Base-by-base conservation (phyloP, 2,888 invertebrate species). In the Drosophila picticornis region DNA sequence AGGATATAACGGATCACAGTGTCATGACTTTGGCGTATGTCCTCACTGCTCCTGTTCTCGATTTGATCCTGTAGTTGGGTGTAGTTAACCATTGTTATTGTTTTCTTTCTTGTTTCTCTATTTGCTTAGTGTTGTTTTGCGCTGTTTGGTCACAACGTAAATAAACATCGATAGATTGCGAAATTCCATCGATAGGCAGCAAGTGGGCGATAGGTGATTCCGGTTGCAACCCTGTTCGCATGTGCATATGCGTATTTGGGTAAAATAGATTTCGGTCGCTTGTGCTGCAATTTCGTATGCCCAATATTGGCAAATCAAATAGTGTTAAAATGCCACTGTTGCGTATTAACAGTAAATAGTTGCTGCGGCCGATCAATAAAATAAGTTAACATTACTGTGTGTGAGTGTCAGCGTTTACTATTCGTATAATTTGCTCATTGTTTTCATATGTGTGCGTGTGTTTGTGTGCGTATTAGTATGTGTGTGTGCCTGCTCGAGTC, bases 181-280 rank as follows among this genome's bases (percentile, higher is more conserved):
- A 57, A 46, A 52, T 60, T 40, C 27, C 27, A 67, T 61, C 77
- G 77, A 77, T 63, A 79, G 75, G 78, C 69, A 59, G 29, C 5
- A 19, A 29, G n/a, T 48, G 10, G 25, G 36, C 76, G 75, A 71
- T 71, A 77, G n/a, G 9, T 52, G 25, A 38, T 38, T 32, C 29
- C 34, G 58, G 55, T 72, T 62, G 64, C 78, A 80, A 59, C 76
- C 55, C 71, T 78, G 64, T 55, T 70, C 58, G 66, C 75, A 78
- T 75, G 76, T 80, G 79, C 80, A 79, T 76, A 79, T 80, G 79
- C 79, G 80, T 79, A 79, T 79, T 76, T 79, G 77, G 73, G 75
- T 79, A 66, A 79, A 80, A 72, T 76, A 76, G 55, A 57, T 79
- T 79, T 63, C 50, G 38, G 67, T 71, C 60, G 63, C 48, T 71